Evolutionary conservation across 2,797 vertebrate species (phyloP).

Genomic region (Sebastes cheni): DNA sequence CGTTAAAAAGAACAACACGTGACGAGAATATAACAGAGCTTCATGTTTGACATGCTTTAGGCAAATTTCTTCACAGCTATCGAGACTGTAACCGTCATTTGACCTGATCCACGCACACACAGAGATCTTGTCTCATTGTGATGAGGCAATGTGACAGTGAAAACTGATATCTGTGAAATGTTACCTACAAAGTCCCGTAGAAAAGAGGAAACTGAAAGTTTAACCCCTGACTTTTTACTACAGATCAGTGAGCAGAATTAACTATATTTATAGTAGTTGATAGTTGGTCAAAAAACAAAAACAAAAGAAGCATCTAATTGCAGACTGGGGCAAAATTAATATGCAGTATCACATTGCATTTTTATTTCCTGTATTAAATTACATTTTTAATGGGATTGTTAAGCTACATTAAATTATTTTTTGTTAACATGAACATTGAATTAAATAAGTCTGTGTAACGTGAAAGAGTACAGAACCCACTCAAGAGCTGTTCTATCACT

Average conservation of each 20-base stretch:
- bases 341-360: background rate
- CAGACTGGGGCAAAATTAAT: no score
- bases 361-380: background rate
- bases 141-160: background rate
- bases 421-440: background rate
- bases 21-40: background rate
- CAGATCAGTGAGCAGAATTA: background rate
- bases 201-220: background rate
- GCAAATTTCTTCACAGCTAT: background rate
- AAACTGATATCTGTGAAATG: background rate
- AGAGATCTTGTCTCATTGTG: background rate
- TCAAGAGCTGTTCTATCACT: conserved; percentile 2
- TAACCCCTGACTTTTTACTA: background rate
- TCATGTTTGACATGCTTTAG: background rate
- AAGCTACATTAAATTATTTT: background rate
- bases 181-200: background rate
- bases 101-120: background rate
- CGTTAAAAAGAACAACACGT: background rate
- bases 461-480: background rate
- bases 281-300: background rate
- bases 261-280: background rate
- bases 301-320: background rate
- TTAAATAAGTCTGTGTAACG: background rate
- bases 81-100: background rate
- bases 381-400: background rate